phyloP scores from a whole-genome alignment of 2,113 vertebrate genomes.

The Lasiurus cinereus region DNA sequence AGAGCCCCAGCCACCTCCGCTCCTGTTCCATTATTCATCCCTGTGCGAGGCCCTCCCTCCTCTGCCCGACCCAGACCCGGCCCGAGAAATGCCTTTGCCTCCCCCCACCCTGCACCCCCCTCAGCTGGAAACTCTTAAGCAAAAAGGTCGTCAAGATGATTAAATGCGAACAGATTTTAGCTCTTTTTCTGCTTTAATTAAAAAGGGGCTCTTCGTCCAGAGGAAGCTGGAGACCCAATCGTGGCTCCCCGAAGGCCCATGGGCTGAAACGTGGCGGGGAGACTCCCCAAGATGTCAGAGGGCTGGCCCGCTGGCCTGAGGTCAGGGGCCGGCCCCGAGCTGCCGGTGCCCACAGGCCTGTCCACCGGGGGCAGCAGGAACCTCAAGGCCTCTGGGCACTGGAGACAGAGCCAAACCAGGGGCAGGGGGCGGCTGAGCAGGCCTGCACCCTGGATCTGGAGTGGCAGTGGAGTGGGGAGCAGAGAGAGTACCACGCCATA shows the following conservation, averaged over 20 bases:
- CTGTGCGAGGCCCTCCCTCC: slow-evolving; percentile 52
- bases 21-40: slow-evolving; percentile 75
- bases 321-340: background rate
- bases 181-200: slow-evolving; percentile 85
- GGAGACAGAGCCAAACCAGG: background rate
- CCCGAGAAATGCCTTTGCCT: slow-evolving; percentile 59
- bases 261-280: background rate
- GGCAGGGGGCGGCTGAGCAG: background rate
- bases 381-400: background rate
- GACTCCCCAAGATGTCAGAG: slow-evolving; percentile 8
- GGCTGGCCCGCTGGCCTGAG: background rate
- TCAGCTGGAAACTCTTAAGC: slow-evolving; percentile 85
- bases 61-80: slow-evolving; percentile 42
- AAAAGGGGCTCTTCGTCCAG: slow-evolving; percentile 77
- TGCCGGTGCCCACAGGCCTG: background rate
- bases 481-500: no score
- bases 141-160: slow-evolving; percentile 85
- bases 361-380: background rate
- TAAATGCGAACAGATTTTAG: slow-evolving; percentile 84
- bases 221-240: slow-evolving; percentile 60
- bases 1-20: slow-evolving; percentile 37
- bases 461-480: background rate
- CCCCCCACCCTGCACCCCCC: slow-evolving; percentile 14
- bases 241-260: slow-evolving; percentile 56
- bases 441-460: background rate